These are phyloP conservation scores for Dynastes grantii DNA, from an alignment of 2,888 invertebrate genomes.

Conservation along the genomic window DNA sequence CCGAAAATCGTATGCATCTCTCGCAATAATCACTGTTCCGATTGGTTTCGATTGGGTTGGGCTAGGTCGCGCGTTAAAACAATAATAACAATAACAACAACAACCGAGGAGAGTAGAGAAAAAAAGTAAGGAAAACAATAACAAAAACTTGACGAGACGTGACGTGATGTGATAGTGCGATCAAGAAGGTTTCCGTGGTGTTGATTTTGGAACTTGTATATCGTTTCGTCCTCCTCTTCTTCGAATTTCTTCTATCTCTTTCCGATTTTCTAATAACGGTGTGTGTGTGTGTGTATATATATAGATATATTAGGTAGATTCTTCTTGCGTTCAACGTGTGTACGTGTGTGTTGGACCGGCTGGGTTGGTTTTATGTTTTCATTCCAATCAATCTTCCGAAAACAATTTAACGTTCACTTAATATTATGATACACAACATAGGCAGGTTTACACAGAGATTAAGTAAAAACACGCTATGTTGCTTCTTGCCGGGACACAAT, in stretches of 20 bases:
- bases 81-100: background rate
- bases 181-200: constrained; percentile 43
- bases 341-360: constrained; percentile 54
- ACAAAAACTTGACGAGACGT: background rate
- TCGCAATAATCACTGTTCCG: too few species aligned
- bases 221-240: constrained; percentile 70
- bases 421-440: constrained; percentile 91
- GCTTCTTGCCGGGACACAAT: constrained; percentile 72
- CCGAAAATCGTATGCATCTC: constrained; percentile 92
- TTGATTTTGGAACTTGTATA: constrained; percentile 66
- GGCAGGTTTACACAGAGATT: constrained; percentile 84
- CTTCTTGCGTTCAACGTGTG: constrained; percentile 78
- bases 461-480: constrained; percentile 74
- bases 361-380: constrained; percentile 66
- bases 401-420: constrained; percentile 77
- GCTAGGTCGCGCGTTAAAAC: constrained; percentile 8
- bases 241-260: constrained; percentile 43
- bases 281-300: background rate
- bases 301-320: constrained; percentile 9
- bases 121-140: background rate
- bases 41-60: constrained; percentile 49
- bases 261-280: constrained; percentile 6
- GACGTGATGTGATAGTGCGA: background rate
- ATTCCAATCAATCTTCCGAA: constrained; percentile 72
- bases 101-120: background rate